A percentile compares a stretch with the other conserved stretches of the same genome.
Conservation (phyloP, 2,888 invertebrate genomes). For the Harpalus rufipes region DNA sequence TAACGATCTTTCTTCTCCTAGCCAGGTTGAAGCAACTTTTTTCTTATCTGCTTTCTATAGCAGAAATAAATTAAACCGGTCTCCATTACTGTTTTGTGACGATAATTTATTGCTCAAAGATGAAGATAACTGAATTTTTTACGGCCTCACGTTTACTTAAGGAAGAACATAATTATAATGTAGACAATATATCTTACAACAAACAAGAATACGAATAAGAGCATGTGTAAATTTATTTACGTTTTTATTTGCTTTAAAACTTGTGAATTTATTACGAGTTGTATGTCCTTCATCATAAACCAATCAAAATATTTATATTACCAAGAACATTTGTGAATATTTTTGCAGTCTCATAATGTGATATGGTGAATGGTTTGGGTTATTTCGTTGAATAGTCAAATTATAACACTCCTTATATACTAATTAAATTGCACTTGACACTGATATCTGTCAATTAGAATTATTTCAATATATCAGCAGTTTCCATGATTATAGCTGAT, state of each 20-base stretch:
- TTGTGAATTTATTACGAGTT: background rate
- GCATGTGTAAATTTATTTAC: slow-evolving; percentile 26
- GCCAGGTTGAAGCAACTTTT: slow-evolving; percentile 37
- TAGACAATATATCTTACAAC: slow-evolving; percentile 28
- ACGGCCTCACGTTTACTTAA: slow-evolving; percentile 36
- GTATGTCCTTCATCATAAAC: no score
- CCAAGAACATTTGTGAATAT: no score
- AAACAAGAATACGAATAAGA: background rate
- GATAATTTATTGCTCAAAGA: slow-evolving; percentile 57
- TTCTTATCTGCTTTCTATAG: slow-evolving; percentile 53
- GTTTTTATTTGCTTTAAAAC: background rate
- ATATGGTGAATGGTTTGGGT: no score
- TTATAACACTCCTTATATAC: no score
- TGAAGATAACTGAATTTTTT: slow-evolving; percentile 54
- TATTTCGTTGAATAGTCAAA: no score
- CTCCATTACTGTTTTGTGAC: slow-evolving; percentile 49
- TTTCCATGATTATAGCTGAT: no score
- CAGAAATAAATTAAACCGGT: slow-evolving; percentile 51
- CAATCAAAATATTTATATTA: no score
- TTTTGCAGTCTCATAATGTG: no score
- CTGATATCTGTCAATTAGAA: no score
- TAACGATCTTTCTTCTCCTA: slow-evolving; percentile 18
- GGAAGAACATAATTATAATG: slow-evolving; percentile 48
- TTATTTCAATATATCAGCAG: no score
- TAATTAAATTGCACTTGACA: no score